Evolutionary conservation across 1,140 invertebrate species (phyloP), one percentile per base, ranked within the genome.

Genomic region (Drosophila ironensis): DNA sequence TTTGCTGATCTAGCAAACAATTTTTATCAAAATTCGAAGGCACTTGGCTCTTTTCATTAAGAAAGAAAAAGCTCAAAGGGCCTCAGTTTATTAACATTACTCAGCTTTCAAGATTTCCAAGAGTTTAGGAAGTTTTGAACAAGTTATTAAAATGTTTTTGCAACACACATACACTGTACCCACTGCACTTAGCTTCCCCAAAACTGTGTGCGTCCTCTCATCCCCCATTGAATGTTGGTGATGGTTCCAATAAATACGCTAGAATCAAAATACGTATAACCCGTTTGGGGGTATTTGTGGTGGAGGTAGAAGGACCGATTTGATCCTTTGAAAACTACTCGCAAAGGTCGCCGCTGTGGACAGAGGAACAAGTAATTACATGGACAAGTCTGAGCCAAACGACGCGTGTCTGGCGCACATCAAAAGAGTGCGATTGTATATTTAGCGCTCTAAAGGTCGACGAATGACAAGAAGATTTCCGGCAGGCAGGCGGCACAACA

Each of bases 401-500:
- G 35, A 14, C 7, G 56, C 56, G 25, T 41, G 37, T 41, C 56
- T 16, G 20, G 11, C 19, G 51, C 30, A 45, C 19, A 40, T 69
- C 38, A 48, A 59, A 28, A 61, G 30, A 63, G 33, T 37, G 16
- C 33, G 33, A 16, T 14, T 16, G 24, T 60, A 60, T 63, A 63
- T 63, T 63, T 63, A 63, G 59, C 57, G 52, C 52, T 38, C 48
- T 86, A 84, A 84, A 84, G 80, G 80, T 84, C 80, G 84, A 75
- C 74, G 56, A 84, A 84, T 86, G 80, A 84, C 80, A 84, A 69
- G 33, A 84, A 72, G 59, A 84, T 80, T 86, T 84, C 80, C 80
- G 80, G 80, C 80, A 86, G 64, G 22, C 66, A 2, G 22, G 28
- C n/a, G 28, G 38, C 33, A 24, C 46, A 42, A 54, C 37, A 64